These are phyloP conservation scores for Podargus strigoides DNA, from an alignment of 2,797 vertebrate species.

Conservation along the genomic window DNA sequence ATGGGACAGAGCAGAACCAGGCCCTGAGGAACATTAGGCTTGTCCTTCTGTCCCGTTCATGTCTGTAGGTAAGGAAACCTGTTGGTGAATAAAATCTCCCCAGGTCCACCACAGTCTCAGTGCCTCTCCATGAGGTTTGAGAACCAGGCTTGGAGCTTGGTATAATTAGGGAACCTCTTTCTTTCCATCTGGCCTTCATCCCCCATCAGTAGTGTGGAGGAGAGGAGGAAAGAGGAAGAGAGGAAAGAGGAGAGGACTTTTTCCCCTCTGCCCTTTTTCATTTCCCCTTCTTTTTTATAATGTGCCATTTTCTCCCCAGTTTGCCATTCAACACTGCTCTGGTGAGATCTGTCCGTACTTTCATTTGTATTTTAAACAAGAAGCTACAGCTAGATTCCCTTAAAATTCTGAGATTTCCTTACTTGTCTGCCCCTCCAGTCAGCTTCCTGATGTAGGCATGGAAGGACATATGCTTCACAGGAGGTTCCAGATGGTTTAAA, in stretches of 20 bases:
- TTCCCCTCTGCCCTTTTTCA: neutral
- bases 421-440: conserved; percentile 98
- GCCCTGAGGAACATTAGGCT: neutral
- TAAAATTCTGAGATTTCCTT: conserved; percentile 57
- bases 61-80: neutral
- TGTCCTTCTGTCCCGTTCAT: neutral
- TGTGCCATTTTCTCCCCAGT: neutral
- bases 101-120: neutral
- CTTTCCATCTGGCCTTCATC: neutral
- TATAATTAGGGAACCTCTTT: neutral
- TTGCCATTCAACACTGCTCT: neutral
- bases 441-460: conserved; percentile 98
- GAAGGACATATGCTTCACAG: conserved; percentile 99
- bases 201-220: neutral
- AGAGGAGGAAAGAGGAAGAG: too few species aligned
- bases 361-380: neutral
- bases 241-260: too few species aligned
- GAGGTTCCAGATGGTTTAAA: conserved; percentile 97
- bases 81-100: neutral
- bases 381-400: neutral
- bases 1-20: neutral
- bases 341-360: neutral
- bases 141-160: neutral
- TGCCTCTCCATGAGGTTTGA: neutral
- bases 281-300: neutral